Base-by-base conservation (phyloP, 2,888 invertebrate species). In the Hyposoter dolosus region DNA sequence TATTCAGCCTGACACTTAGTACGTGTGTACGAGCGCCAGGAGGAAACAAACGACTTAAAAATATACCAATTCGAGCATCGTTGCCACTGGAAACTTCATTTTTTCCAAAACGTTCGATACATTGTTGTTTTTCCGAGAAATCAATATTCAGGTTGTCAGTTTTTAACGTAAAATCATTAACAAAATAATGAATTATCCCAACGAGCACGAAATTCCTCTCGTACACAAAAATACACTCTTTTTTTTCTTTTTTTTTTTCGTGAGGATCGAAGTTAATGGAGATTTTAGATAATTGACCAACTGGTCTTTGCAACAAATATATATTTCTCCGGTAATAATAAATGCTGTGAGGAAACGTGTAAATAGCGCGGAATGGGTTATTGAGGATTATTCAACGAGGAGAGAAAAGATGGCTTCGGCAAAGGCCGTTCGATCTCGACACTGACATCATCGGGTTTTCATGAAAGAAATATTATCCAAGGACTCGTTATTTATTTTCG, bases 361-460 rank as follows among this genome's bases (percentile, higher is more conserved):
- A 68, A 82, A 82, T 82, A 56, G 68, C 43, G 45, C 68, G 76
- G 76, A 68, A 71, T 35, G 50, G 65, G 43, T 65, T 77, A 68
- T 68, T 72, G 66, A 78, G 65, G 78, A 74, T 72, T 56, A 79
- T 79, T 74, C 72, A 53, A 79, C 60, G 65, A 72, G 79, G 10
- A 19, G 47, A 60, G 56, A 78, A 65, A 63, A 45, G 83, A 74
- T 56, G 53, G 23, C 35, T 75, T 45, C 45, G 12, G 53, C 12
- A 75, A 68, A 69, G 82, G 53, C 43, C 74, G 74, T 23, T 28
- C 45, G 47, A 65, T 43, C 65, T 56, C 35, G 77, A 50, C 43
- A 65, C 72, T 78, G 74, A 78, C 77, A 66, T 83, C 83, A 83
- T 72, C 71, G 69, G 10, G 28, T 50, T 72, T 83, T 69, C 43